These are phyloP conservation scores for Bombus balteatus DNA, from an alignment of 1,140 invertebrate species.

Conservation along the genomic window DNA sequence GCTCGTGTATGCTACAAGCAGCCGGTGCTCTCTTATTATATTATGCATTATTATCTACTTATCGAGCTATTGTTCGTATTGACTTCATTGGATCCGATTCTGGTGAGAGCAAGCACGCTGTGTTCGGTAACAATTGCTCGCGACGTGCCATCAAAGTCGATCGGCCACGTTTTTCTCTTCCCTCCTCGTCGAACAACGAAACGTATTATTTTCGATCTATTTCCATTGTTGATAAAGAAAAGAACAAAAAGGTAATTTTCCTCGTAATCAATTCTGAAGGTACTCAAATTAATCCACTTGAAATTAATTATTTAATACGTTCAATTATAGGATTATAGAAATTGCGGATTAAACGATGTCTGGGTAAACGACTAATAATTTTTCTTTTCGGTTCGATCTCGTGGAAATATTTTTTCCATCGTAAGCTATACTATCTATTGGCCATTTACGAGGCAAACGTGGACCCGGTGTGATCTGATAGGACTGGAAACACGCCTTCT, in stretches of 20 bases:
- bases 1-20: conserved; percentile 58
- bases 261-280: no score
- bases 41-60: conserved; percentile 77
- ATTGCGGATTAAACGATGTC: not conserved
- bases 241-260: no score
- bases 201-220: not conserved
- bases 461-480: conserved; percentile 61
- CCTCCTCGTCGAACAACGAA: not conserved
- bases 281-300: no score
- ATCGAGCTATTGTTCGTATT: conserved; percentile 75
- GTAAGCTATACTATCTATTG: conserved; percentile 53
- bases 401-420: conserved; percentile 9
- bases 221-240: no score
- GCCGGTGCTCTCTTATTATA: conserved; percentile 73
- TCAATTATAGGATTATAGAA: not conserved
- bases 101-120: conserved; percentile 41
- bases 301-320: not conserved
- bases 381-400: not conserved
- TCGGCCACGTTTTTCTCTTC: not conserved
- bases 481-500: conserved; percentile 22
- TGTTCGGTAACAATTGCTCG: conserved; percentile 58
- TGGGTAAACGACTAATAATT: not conserved
- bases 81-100: conserved; percentile 71
- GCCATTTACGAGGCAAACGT: conserved; percentile 54
- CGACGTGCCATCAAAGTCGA: conserved; percentile 36